Evolutionary conservation across 1,140 invertebrate species (phyloP).

Genomic region (Agrilus planipennis): DNA sequence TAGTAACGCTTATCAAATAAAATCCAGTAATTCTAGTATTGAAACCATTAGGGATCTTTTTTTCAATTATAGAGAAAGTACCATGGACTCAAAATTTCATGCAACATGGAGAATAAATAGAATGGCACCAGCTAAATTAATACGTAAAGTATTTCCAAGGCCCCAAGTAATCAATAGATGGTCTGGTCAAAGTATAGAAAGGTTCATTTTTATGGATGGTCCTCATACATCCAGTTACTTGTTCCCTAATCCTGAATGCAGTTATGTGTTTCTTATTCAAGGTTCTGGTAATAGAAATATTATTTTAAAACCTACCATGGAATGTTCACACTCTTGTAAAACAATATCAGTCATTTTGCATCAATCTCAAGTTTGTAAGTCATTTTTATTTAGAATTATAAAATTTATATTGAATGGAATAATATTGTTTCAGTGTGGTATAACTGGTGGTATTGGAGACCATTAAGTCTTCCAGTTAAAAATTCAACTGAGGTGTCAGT

Average conservation of each 20-base stretch:
- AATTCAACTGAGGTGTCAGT: slow-evolving; percentile 47
- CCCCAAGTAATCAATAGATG: slow-evolving; percentile 46
- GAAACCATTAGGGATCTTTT: slow-evolving; percentile 27
- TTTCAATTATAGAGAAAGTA: slow-evolving; percentile 21
- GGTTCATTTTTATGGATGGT: slow-evolving; percentile 59
- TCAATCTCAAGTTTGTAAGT: slow-evolving; percentile 57
- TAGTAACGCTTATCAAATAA: slow-evolving; percentile 40
- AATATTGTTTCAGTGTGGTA: slow-evolving; percentile 56
- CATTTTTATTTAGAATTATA: slow-evolving; percentile 5
- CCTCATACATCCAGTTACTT: slow-evolving; percentile 42
- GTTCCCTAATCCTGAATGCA: slow-evolving; percentile 63
- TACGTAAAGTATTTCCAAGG: slow-evolving; percentile 52
- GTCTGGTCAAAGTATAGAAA: slow-evolving; percentile 55
- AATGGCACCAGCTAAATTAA: slow-evolving; percentile 47
- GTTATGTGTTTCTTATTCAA: slow-evolving; percentile 57
- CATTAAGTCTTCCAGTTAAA: slow-evolving; percentile 45
- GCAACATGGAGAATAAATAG: slow-evolving; percentile 56
- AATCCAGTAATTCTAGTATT: slow-evolving; percentile 37
- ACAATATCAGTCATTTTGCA: slow-evolving; percentile 49
- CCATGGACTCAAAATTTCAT: slow-evolving; percentile 28
- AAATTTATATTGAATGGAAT: slow-evolving; percentile 1
- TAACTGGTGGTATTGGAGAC: slow-evolving; percentile 76
- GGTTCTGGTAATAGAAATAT: slow-evolving; percentile 51
- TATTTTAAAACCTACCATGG: slow-evolving; percentile 50
- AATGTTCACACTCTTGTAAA: slow-evolving; percentile 53